These are phyloP conservation scores for Lagria hirta DNA, from an alignment of 2,888 invertebrate genomes.

Conservation along the genomic window DNA sequence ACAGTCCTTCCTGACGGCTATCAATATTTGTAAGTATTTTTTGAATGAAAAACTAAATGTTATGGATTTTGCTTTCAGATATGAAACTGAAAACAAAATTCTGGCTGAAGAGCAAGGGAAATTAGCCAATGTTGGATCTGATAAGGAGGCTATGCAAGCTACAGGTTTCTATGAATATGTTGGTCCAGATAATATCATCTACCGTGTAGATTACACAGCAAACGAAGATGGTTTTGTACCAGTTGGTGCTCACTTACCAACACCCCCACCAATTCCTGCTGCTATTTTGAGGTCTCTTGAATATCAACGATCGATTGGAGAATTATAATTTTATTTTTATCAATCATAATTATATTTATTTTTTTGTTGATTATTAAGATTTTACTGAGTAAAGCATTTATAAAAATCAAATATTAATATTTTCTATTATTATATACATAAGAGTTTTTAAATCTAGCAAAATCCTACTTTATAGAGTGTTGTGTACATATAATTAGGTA, in stretches of 20 bases:
- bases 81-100: slow-evolving; percentile 66
- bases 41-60: background rate
- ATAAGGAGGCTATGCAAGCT: slow-evolving; percentile 62
- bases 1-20: slow-evolving; percentile 60
- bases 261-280: slow-evolving; percentile 48
- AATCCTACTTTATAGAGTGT: too few species aligned
- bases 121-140: slow-evolving; percentile 54
- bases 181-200: slow-evolving; percentile 61
- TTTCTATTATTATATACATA: too few species aligned
- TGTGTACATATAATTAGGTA: too few species aligned
- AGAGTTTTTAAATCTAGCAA: too few species aligned
- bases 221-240: slow-evolving; percentile 64
- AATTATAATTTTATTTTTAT: slow-evolving; percentile 18
- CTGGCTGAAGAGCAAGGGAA: slow-evolving; percentile 61
- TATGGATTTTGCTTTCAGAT: slow-evolving; percentile 47
- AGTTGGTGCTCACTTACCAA: slow-evolving; percentile 53
- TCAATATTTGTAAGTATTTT: slow-evolving; percentile 55
- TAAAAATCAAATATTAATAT: too few species aligned
- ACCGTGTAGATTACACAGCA: slow-evolving; percentile 63
- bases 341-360: too few species aligned
- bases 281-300: slow-evolving; percentile 37
- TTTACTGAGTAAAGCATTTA: too few species aligned
- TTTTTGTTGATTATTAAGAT: too few species aligned
- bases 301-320: slow-evolving; percentile 34
- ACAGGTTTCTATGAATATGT: slow-evolving; percentile 66